Base-by-base conservation (phyloP, 2,888 invertebrate genomes). In the Phoenoteleia sp. region DNA sequence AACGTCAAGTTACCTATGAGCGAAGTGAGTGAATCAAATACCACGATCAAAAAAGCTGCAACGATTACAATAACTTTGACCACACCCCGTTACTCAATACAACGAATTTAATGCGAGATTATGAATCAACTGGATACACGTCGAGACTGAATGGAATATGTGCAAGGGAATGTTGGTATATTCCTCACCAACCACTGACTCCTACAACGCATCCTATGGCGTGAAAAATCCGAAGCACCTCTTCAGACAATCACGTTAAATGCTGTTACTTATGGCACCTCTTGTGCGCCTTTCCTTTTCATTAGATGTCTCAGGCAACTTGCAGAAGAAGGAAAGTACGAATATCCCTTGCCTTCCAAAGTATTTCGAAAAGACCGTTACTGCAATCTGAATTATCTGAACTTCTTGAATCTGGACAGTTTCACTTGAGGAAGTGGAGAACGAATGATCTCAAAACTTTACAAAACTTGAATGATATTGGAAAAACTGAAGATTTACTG, bases 341-440 rank as follows among this genome's bases (percentile, higher is more conserved):
- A 42, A 5, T 42, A 42, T 42, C 42, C 42, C 7, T 42, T 42
- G 7, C 17, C 42, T 17, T 42, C 42, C 15, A 52, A 23, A 23
- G 25, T 6, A 9, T 15, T 52, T 1, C 21, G 2, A 2, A 23
- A 83, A 1, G 81, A 89, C 15, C 83, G 87, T n/a, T 91, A 92
- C 42, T 69, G 11, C 60, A 80, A 29, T 13, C 33, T 36, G 25
- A 82, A 52, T 17, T 80, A 0, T 7, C 67, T 0, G 6, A 56
- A 9, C n/a, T 80, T 3, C 27, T 80, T 29, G 56, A 56, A 29
- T 56, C 56, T 7, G 25, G 56, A 6, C 21, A 52, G 2, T 52
- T 52, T 25, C 52, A n/a, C 5, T 15, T 52, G 11, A 42, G 42
- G 11, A 42, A 42, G 19, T 42, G 42, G 42, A 42, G 33, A 33